Evolutionary conservation across 30 jellyfish, hydroid and myxozoan genomes (phyloP).

Genomic region (Aurelia aurita complex sp. Pacific): DNA sequence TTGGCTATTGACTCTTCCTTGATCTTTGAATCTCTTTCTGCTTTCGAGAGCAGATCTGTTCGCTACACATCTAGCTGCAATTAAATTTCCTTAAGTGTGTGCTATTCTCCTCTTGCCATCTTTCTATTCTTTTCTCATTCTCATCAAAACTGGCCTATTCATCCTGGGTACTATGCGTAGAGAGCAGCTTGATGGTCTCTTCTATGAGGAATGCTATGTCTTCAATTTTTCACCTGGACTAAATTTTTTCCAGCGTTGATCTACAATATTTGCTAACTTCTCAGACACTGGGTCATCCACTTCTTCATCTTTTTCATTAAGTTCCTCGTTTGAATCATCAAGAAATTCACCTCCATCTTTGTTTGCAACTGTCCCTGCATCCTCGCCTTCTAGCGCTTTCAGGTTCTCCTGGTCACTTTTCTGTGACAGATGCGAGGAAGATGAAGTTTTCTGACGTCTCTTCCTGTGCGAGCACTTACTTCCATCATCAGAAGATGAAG

Average conservation of each 20-base stretch:
- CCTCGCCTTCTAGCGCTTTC: not conserved
- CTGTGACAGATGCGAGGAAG: not conserved
- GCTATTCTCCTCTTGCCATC: too few species aligned
- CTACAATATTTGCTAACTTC: not conserved
- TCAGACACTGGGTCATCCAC: too few species aligned
- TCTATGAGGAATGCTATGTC: too few species aligned
- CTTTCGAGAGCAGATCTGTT: not conserved
- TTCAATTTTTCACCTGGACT: not conserved
- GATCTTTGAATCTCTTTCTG: not conserved
- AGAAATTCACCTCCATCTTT: not conserved
- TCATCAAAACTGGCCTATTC: too few species aligned
- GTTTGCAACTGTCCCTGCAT: constrained; percentile 4
- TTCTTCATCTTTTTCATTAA: too few species aligned
- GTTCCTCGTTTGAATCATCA: not conserved
- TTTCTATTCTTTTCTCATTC: too few species aligned
- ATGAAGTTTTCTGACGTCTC: not conserved
- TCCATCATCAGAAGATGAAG: not conserved
- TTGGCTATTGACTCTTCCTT: not conserved
- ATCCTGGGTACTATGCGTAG: too few species aligned
- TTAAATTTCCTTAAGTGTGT: too few species aligned
- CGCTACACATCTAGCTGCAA: not conserved
- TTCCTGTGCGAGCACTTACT: not conserved
- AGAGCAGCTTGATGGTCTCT: too few species aligned
- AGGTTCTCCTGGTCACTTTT: not conserved
- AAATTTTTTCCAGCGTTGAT: not conserved